phyloP scores from a whole-genome alignment of 1,140 invertebrate species.

The Notospermus geniculatus region DNA sequence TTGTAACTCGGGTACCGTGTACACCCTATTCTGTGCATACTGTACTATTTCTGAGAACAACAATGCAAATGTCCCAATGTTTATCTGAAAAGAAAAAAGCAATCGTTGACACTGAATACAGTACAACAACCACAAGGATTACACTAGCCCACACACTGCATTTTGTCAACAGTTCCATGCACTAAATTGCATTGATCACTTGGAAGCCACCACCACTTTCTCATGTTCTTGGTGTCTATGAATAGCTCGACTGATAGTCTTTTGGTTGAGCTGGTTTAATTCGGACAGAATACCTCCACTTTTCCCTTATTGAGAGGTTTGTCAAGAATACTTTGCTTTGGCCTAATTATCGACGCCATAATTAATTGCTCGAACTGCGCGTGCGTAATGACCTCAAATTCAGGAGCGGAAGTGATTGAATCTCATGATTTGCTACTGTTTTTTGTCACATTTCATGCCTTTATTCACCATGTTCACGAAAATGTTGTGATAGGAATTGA shows the following conservation, averaged over 20 bases:
- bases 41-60: slow-evolving; percentile 97
- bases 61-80: slow-evolving; percentile 89
- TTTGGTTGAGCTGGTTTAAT: not conserved
- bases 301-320: slow-evolving; percentile 90
- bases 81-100: slow-evolving; percentile 55
- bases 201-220: too few species aligned
- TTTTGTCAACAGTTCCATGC: too few species aligned
- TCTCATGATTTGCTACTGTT: too few species aligned
- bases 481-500: too few species aligned
- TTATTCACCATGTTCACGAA: too few species aligned
- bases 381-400: too few species aligned
- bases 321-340: slow-evolving; percentile 68
- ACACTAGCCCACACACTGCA: not conserved
- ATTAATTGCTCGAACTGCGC: slow-evolving; percentile 15
- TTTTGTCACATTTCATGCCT: too few species aligned
- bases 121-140: not conserved
- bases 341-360: slow-evolving; percentile 28
- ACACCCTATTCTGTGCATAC: slow-evolving; percentile 94
- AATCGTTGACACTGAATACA: not conserved
- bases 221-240: slow-evolving; percentile 10
- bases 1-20: slow-evolving; percentile 92
- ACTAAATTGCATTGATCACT: too few species aligned
- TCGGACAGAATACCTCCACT: slow-evolving; percentile 70
- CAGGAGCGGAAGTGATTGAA: too few species aligned
- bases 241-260: not conserved